Evolutionary conservation across 2,113 vertebrate species (phyloP).

Genomic region (Ophthalmolycus amberensis): DNA sequence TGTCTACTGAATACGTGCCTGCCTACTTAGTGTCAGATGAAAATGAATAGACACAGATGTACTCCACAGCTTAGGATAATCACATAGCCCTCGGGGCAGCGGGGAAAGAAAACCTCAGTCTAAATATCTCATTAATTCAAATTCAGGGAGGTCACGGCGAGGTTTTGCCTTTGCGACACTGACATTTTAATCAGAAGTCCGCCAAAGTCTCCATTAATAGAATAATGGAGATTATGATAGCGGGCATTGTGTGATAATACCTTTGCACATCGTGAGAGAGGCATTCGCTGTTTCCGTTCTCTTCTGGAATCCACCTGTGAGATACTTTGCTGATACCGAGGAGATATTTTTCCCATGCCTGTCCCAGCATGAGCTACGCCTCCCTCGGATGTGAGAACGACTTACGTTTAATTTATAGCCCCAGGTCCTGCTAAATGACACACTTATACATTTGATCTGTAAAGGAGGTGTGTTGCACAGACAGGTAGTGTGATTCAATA

Average conservation of each 20-base stretch:
- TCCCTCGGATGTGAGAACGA: constrained; percentile 17
- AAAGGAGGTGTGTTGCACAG: constrained; percentile 15
- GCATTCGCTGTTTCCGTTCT: constrained; percentile 4
- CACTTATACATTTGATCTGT: constrained; percentile 10
- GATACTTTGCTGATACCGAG: constrained; percentile 10
- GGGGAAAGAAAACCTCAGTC: constrained; percentile 62
- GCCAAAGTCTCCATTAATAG: constrained; percentile 61
- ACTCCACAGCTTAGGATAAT: constrained; percentile 76
- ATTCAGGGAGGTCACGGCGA: constrained; percentile 67
- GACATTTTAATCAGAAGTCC: constrained; percentile 75
- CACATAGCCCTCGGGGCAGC: constrained; percentile 54
- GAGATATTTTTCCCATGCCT: constrained; percentile 18
- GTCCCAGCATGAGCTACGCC: constrained; percentile 30
- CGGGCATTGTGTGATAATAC: constrained; percentile 39
- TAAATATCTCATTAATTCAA: constrained; percentile 82
- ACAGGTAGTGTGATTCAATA: neutral
- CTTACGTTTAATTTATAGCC: constrained; percentile 51
- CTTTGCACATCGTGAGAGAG: constrained; percentile 21
- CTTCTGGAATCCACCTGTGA: constrained; percentile 22
- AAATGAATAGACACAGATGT: constrained; percentile 78
- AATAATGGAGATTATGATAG: constrained; percentile 55
- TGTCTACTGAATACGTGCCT: constrained; percentile 63
- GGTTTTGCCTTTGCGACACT: constrained; percentile 62
- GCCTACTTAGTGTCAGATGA: constrained; percentile 74
- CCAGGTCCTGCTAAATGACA: constrained; percentile 34